Evolutionary conservation across 2,797 vertebrate species (phyloP).

Genomic region (Spheniscus humboldti): DNA sequence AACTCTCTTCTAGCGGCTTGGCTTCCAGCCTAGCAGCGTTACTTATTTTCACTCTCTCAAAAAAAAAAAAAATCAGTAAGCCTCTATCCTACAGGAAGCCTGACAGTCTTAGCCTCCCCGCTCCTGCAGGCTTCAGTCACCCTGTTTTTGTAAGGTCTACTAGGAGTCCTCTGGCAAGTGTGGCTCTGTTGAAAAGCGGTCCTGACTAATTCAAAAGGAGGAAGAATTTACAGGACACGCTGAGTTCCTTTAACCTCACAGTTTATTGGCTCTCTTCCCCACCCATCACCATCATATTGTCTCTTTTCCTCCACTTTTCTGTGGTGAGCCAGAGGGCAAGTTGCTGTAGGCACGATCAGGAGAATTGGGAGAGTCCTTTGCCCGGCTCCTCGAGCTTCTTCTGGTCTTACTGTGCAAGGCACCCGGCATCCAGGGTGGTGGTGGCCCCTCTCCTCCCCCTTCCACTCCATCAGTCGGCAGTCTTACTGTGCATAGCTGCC

Average conservation of each 20-base stretch:
- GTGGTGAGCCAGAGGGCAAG: not conserved
- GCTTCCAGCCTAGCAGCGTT: not conserved
- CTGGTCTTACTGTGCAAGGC: not conserved
- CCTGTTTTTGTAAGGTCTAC: not conserved
- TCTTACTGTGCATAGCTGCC: not conserved
- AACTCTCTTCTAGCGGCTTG: not conserved
- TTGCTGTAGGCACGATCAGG: not conserved
- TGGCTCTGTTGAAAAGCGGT: not conserved
- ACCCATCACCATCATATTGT: not conserved
- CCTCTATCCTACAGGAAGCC: not conserved
- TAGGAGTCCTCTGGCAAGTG: not conserved
- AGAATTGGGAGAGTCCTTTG: not conserved
- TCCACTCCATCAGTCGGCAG: not conserved
- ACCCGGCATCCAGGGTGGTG: accelerated
- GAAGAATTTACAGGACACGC: not conserved
- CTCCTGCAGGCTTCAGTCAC: not conserved
- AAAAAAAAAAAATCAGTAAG: not conserved
- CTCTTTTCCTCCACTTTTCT: not conserved
- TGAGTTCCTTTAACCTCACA: not conserved
- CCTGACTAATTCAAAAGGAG: not conserved
- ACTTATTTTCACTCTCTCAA: not conserved
- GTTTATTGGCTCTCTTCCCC: not conserved
- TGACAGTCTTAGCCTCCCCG: not conserved
- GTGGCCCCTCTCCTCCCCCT: not conserved
- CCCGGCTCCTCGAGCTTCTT: not conserved